Conservation (phyloP, 2,113 vertebrate species). For the Leiothrix lutea region DNA sequence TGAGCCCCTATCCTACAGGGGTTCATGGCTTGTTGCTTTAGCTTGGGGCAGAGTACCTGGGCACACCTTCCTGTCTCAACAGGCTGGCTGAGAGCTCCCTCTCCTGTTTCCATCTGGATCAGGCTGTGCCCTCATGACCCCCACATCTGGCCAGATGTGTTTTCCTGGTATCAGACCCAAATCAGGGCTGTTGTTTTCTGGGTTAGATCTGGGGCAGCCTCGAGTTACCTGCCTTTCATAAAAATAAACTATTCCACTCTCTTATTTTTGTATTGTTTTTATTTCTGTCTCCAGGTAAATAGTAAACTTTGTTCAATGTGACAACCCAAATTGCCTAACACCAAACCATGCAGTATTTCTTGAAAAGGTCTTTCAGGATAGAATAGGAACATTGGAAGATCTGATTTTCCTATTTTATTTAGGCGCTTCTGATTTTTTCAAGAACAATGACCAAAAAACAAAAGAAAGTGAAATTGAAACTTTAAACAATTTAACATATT, state of each 20-base stretch:
- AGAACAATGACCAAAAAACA: background rate
- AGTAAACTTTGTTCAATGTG: background rate
- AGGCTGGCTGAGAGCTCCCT: constrained; percentile 36
- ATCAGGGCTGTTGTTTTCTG: background rate
- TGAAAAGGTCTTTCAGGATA: background rate
- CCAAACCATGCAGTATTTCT: background rate
- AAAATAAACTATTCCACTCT: background rate
- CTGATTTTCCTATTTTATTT: background rate
- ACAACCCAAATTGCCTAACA: background rate
- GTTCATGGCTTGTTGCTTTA: background rate
- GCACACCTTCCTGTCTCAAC: background rate
- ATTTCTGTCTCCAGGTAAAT: background rate
- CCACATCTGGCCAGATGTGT: background rate
- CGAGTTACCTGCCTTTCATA: background rate
- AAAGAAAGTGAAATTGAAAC: background rate
- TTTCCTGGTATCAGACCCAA: background rate
- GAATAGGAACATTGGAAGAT: background rate
- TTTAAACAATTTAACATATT: background rate
- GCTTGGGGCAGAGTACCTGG: background rate
- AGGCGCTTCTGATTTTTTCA: background rate
- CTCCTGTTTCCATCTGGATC: constrained; percentile 19
- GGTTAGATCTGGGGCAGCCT: background rate
- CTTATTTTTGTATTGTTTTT: background rate
- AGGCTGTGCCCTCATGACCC: background rate
- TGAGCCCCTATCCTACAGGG: background rate